Conservation (phyloP, 2,888 invertebrate species). For the Cosmorhoe ocellata region DNA sequence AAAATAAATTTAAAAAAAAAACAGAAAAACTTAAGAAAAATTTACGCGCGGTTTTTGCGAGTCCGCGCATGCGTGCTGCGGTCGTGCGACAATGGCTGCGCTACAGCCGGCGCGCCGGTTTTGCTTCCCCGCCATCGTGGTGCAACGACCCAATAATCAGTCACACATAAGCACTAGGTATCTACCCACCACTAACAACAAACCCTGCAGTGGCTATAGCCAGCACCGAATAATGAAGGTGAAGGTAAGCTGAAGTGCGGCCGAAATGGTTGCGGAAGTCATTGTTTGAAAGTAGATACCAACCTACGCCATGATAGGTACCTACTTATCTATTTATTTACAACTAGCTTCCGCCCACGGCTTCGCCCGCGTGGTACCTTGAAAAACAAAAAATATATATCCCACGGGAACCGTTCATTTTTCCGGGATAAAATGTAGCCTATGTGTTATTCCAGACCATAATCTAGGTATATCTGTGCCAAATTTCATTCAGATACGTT, state of each 20-base stretch:
- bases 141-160: constrained; percentile 53
- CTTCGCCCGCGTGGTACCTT: too few relatives aligned
- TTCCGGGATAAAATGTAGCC: too few relatives aligned
- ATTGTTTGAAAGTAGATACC: too few relatives aligned
- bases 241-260: constrained; percentile 62
- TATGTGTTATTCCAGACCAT: too few relatives aligned
- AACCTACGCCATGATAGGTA: too few relatives aligned
- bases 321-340: too few relatives aligned
- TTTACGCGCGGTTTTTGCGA: constrained; percentile 29
- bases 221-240: constrained; percentile 50
- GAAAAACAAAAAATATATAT: too few relatives aligned
- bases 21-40: constrained; percentile 1
- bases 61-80: constrained; percentile 65
- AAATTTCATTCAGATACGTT: too few relatives aligned
- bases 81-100: constrained; percentile 64
- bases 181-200: background rate
- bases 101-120: constrained; percentile 57
- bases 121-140: constrained; percentile 69
- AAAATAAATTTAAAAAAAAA: background rate
- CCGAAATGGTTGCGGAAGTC: constrained; percentile 47
- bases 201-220: constrained; percentile 24
- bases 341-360: too few relatives aligned
- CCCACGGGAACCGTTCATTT: too few relatives aligned
- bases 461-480: too few relatives aligned
- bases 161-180: constrained; percentile 18